Evolutionary conservation across 2,113 vertebrate species (phyloP).

Genomic region (Tursiops truncatus): DNA sequence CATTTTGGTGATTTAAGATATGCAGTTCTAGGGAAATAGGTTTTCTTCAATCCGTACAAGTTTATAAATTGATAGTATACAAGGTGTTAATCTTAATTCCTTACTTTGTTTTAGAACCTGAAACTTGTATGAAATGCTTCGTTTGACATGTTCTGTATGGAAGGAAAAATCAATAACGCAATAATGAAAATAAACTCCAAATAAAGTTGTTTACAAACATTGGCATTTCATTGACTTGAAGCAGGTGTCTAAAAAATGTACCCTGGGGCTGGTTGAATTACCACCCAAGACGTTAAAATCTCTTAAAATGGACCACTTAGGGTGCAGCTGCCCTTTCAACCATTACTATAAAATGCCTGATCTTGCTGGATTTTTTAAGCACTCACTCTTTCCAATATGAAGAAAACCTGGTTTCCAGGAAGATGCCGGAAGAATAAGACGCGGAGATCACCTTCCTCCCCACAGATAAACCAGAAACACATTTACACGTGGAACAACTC

Average conservation of each 20-base stretch:
- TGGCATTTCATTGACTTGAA: constrained; percentile 22
- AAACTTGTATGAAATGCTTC: constrained; percentile 33
- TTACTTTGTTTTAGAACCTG: constrained; percentile 21
- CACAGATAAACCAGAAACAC: too few species aligned
- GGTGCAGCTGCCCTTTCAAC: background rate
- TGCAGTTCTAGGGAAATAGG: constrained; percentile 53
- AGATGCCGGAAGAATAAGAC: too few species aligned
- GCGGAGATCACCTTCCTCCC: too few species aligned
- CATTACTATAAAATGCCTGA: background rate
- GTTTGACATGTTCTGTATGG: background rate
- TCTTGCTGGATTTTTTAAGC: background rate
- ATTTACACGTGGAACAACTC: too few species aligned
- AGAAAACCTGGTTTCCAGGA: background rate
- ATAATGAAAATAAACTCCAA: constrained; percentile 28
- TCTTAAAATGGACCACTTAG: background rate
- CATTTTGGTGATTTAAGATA: constrained; percentile 43
- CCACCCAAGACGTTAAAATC: background rate
- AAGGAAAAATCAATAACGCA: constrained; percentile 31
- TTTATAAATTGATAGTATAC: constrained; percentile 41
- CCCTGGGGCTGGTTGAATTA: background rate
- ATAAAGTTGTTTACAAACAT: constrained; percentile 33
- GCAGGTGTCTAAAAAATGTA: background rate
- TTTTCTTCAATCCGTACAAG: constrained; percentile 37
- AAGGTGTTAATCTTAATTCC: background rate
- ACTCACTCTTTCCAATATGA: background rate